These are phyloP conservation scores for Lepus americanus DNA, from an alignment of 2,113 vertebrate species.

Conservation along the genomic window DNA sequence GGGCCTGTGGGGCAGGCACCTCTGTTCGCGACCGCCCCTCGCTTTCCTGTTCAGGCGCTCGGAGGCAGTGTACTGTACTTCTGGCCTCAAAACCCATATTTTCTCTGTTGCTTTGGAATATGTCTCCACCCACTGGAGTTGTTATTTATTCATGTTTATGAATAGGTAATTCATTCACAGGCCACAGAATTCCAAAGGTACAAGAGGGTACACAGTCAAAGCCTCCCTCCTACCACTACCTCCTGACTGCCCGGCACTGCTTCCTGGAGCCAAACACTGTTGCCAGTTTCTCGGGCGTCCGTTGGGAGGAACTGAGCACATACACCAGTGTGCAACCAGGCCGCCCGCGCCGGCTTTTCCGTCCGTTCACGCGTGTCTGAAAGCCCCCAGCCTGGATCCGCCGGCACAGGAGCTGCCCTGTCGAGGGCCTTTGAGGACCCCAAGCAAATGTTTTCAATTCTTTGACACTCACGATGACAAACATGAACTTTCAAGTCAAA, in stretches of 20 bases:
- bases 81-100: constrained; percentile 22
- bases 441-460: not conserved
- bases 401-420: not conserved
- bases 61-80: not conserved
- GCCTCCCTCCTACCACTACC: not conserved
- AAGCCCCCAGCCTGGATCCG: not conserved
- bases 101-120: constrained; percentile 67
- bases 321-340: too few species aligned
- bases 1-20: not conserved
- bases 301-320: not conserved
- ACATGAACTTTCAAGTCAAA: constrained; percentile 3
- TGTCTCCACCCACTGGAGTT: constrained; percentile 63
- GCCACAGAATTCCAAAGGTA: constrained; percentile 62
- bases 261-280: not conserved
- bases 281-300: not conserved
- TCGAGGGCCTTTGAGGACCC: not conserved
- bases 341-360: too few species aligned
- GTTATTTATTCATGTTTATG: constrained; percentile 73
- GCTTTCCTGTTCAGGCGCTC: not conserved
- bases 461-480: constrained; percentile 8
- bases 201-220: constrained; percentile 56
- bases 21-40: not conserved
- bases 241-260: constrained; percentile 23
- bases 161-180: constrained; percentile 79
- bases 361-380: not conserved